phyloP scores from a whole-genome alignment of 2,113 vertebrate species.

The Trichechus manatus region DNA sequence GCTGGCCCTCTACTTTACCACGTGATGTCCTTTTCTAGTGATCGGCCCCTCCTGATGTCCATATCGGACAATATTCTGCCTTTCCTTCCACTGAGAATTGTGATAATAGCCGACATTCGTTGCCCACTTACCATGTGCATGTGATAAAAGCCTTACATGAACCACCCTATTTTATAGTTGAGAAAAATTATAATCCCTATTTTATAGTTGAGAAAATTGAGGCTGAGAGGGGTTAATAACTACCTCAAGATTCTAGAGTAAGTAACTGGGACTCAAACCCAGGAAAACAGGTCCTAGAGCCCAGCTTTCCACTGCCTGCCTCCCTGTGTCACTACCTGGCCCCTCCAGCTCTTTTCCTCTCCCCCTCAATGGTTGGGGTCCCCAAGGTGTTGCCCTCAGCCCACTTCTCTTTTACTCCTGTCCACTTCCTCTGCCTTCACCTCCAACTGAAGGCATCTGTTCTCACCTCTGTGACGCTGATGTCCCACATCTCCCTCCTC shows the following conservation, averaged over 20 bases:
- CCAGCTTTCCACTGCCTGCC: neutral
- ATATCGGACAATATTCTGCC: neutral
- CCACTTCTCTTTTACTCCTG: neutral
- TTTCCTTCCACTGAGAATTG: neutral
- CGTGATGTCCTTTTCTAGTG: neutral
- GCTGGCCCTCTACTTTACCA: neutral
- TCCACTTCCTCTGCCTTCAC: slow-evolving; percentile 13
- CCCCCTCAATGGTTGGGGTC: neutral
- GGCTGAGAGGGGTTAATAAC: neutral
- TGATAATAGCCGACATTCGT: neutral
- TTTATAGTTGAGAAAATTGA: slow-evolving; percentile 1
- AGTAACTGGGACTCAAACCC: neutral
- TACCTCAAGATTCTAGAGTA: neutral
- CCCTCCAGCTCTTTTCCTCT: neutral
- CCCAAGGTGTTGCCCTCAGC: neutral
- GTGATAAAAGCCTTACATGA: neutral
- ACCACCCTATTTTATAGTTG: neutral
- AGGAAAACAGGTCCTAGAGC: neutral
- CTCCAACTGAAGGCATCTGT: neutral
- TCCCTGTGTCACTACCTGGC: too few relatives aligned
- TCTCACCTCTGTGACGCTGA: fast-evolving
- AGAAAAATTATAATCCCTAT: neutral
- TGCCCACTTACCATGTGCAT: neutral
- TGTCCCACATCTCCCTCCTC: neutral
- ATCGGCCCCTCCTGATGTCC: neutral